phyloP scores from a whole-genome alignment of 2,797 vertebrate species.

The Aldrovandia affinis region DNA sequence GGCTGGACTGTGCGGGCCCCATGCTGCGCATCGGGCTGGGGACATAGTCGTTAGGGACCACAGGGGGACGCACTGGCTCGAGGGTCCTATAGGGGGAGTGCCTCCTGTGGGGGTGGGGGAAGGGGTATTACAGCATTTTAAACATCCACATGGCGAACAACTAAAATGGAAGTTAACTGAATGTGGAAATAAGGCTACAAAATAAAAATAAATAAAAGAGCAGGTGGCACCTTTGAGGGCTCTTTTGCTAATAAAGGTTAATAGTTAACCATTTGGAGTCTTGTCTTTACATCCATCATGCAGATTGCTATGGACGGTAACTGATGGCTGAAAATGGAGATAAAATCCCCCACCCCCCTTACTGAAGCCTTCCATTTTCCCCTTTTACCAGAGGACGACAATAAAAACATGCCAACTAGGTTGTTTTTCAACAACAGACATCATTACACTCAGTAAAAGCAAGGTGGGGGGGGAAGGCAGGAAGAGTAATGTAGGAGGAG shows the following conservation, averaged over 20 bases:
- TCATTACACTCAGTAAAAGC: neutral
- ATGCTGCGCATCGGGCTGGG: conserved; percentile 95
- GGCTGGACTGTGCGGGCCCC: conserved; percentile 91
- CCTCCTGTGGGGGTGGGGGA: conserved; percentile 77
- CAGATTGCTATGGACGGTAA: neutral
- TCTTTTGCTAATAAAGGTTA: neutral
- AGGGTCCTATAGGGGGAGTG: conserved; percentile 98
- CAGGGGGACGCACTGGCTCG: conserved; percentile 97
- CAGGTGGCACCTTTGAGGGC: neutral
- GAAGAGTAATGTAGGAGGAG: too few relatives aligned
- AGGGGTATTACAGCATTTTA: conserved; percentile 52
- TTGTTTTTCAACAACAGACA: neutral
- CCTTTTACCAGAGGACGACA: neutral
- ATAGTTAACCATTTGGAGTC: neutral
- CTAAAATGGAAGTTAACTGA: conserved; percentile 1
- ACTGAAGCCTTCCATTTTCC: neutral
- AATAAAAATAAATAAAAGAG: neutral
- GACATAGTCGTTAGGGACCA: conserved; percentile 99
- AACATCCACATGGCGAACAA: conserved; percentile 40
- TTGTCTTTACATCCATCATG: neutral
- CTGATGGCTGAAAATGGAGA: neutral
- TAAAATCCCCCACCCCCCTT: neutral
- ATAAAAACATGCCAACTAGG: neutral
- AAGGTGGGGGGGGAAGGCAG: neutral
- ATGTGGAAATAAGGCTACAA: conserved; percentile 1